Evolutionary conservation across 92 coral and sea anemone species (phyloP), one percentile per base, ranked within the genome.

Genomic region (Desmophyllum pertusum): DNA sequence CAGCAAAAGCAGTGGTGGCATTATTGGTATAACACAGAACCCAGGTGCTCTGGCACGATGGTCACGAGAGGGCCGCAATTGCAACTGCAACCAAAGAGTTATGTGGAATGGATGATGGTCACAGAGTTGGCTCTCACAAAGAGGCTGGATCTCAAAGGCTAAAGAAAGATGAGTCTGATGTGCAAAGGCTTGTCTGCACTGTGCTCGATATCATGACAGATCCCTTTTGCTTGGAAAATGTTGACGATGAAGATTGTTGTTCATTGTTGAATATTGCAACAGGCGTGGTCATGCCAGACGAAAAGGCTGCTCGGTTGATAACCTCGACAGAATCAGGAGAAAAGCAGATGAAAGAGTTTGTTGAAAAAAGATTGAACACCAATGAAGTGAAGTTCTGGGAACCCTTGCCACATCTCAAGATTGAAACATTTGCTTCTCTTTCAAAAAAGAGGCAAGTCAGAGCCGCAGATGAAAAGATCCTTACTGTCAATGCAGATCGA

Each of bases 11-110:
- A 69, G 40, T 21, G 86, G 86, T 21, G 84, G 87, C 17, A 85
- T 86, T 42, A 19, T 70, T 33, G 87, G 88, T 2, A 86, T 86
- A 7, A 35, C 70, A 19, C 87, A 81, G 78, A 87, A 38, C 25
- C 81, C 87, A 25, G 82, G 51, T 14, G 87, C 81, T 3, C 80
- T 86, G 31, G 36, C 62, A 15, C 71, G 83, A 43, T 87, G 83
- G 87, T 10, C 83, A 63, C 63, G 88, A 86, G 63, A 25, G 88
- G 51, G 84, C 79, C 61, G 86, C 90, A 38, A 70, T 87, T 45
- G 83, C 83, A 21, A 39, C 90, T 14, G 76, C 88, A 23, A 53
- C 61, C 0, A 87, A 87, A 61, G 50, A 87, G 37, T 68, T 87
- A 83, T 83, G 71, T 48, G 79, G 55, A 29, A 2, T 75, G 13